Evolutionary conservation across 2,113 vertebrate species (phyloP).

Genomic region (Dipodomys stephensi): DNA sequence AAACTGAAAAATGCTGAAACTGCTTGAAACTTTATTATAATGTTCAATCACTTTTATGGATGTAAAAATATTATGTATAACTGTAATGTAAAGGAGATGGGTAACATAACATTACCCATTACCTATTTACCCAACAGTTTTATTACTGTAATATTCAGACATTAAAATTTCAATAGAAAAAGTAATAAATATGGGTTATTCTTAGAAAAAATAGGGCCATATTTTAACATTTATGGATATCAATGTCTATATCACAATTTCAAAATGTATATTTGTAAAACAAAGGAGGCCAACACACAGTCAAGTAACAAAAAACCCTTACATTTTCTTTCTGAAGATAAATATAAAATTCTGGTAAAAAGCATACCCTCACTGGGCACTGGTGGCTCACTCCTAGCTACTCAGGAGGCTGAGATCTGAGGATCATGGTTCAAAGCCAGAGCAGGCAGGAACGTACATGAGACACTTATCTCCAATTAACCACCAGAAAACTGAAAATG

Average conservation of each 20-base stretch:
- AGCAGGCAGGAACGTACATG: too few species aligned
- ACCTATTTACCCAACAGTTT: constrained; percentile 82
- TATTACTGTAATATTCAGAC: constrained; percentile 82
- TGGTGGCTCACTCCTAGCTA: too few species aligned
- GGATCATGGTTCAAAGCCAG: too few species aligned
- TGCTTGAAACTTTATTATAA: constrained; percentile 82
- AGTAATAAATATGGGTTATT: constrained; percentile 83
- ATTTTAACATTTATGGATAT: constrained; percentile 75
- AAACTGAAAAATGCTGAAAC: constrained; percentile 69
- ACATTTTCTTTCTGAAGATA: constrained; percentile 50
- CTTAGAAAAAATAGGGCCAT: constrained; percentile 70
- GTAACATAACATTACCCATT: constrained; percentile 83
- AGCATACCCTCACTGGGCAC: neutral
- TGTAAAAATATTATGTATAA: constrained; percentile 76
- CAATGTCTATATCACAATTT: constrained; percentile 70
- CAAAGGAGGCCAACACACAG: constrained; percentile 18
- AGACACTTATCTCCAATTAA: too few species aligned
- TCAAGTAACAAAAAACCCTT: constrained; percentile 22
- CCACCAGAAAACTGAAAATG: too few species aligned
- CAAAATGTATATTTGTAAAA: constrained; percentile 36
- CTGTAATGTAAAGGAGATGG: constrained; percentile 79
- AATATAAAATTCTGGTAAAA: constrained; percentile 35
- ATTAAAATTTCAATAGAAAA: constrained; percentile 83
- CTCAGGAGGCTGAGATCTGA: too few species aligned
- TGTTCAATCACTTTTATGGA: constrained; percentile 85